Percentiles rank a stretch among this genome's conserved stretches.
Evolutionary conservation across 2,888 invertebrate species (phyloP).

Genomic region (Drosophila mercatorum): DNA sequence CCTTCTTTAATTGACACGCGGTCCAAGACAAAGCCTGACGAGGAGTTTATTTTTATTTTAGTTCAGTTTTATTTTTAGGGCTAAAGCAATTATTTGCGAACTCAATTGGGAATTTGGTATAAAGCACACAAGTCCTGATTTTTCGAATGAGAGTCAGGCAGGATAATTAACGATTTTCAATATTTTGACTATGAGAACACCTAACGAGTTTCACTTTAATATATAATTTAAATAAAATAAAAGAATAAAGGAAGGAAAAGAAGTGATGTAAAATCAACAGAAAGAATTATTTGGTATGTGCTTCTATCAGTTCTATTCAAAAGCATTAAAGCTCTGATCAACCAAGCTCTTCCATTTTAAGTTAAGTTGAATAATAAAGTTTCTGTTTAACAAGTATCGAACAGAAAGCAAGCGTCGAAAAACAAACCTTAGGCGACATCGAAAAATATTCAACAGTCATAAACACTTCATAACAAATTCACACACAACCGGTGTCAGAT

Average conservation of each 20-base stretch:
- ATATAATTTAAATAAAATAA: not conserved
- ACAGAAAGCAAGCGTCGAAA: not conserved
- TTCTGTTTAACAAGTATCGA: not conserved
- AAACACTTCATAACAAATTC: not conserved
- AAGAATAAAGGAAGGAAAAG: not conserved
- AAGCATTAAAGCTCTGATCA: no score
- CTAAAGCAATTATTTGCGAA: conserved; percentile 20
- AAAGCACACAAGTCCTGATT: conserved; percentile 34
- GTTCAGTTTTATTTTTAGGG: not conserved
- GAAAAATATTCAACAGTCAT: not conserved
- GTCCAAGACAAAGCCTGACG: conserved; percentile 6
- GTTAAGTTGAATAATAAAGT: no score
- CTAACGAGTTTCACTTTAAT: not conserved
- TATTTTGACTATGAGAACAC: not conserved
- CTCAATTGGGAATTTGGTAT: conserved; percentile 11
- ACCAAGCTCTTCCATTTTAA: no score
- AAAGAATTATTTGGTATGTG: not conserved
- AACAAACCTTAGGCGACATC: not conserved
- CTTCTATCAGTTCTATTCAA: no score
- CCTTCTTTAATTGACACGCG: conserved; percentile 29
- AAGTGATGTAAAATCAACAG: not conserved
- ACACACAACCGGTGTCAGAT: not conserved
- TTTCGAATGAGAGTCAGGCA: conserved; percentile 1
- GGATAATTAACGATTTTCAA: conserved; percentile 1
- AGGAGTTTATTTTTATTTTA: conserved; percentile 4